phyloP scores from a whole-genome alignment of 2,888 invertebrate genomes.

The Syritta pipiens region DNA sequence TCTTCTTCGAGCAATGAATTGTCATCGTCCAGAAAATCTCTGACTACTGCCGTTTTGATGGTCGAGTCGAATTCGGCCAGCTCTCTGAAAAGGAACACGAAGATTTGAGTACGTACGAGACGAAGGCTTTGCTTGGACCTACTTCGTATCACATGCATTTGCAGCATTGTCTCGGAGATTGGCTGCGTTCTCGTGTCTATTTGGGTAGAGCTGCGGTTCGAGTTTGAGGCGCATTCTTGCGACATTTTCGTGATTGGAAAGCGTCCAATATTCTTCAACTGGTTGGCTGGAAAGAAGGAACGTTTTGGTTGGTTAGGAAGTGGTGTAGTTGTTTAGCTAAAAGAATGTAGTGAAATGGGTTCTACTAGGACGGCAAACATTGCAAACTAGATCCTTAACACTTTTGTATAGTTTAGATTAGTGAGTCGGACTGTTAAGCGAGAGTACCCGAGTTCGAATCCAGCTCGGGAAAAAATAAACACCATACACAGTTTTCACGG shows the following conservation, averaged over 20 bases:
- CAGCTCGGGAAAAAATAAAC: no score
- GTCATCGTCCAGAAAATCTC: slow-evolving; percentile 79
- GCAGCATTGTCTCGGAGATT: slow-evolving; percentile 82
- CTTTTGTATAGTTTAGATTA: no score
- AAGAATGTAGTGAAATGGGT: no score
- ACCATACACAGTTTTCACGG: no score
- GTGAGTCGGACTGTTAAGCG: no score
- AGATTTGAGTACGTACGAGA: not conserved
- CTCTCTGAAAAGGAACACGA: slow-evolving; percentile 71
- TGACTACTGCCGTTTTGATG: slow-evolving; percentile 79
- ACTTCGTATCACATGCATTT: slow-evolving; percentile 77
- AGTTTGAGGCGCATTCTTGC: slow-evolving; percentile 83
- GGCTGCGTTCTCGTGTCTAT: slow-evolving; percentile 82
- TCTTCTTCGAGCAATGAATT: slow-evolving; percentile 80
- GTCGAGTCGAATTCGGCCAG: slow-evolving; percentile 79
- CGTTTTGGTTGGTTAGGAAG: not conserved
- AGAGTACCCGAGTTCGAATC: no score
- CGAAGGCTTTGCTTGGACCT: slow-evolving; percentile 28
- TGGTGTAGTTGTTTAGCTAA: not conserved
- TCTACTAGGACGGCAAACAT: no score
- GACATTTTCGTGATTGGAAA: slow-evolving; percentile 83
- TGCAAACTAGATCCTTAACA: no score
- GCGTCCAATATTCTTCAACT: slow-evolving; percentile 81
- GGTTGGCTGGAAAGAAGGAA: slow-evolving; percentile 75
- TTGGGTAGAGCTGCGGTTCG: slow-evolving; percentile 81